Conservation (phyloP, 2,888 invertebrate genomes). For the Creontiades dilutus region DNA sequence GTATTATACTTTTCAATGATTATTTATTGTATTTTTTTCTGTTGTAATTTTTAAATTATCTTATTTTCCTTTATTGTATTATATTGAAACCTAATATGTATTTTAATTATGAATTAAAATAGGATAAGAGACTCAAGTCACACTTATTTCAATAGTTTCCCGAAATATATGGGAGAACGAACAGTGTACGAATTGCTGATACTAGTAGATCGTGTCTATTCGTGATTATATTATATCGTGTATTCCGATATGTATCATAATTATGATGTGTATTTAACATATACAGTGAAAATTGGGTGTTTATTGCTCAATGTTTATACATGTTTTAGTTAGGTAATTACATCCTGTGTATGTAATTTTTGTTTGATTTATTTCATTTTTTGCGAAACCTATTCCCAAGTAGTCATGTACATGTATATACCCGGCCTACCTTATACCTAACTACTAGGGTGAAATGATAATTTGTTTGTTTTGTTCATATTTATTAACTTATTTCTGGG, state of each 20-base stretch:
- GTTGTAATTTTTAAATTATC: neutral
- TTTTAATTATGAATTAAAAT: neutral
- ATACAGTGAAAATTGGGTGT: constrained; percentile 33
- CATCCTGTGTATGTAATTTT: constrained; percentile 4
- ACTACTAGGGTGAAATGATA: neutral
- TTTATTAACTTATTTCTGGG: constrained; percentile 3
- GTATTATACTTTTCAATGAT: constrained; percentile 35
- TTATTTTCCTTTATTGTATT: constrained; percentile 45
- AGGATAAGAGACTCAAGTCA: neutral
- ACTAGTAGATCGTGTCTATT: constrained; percentile 47
- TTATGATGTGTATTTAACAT: constrained; percentile 30
- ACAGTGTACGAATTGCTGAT: constrained; percentile 37
- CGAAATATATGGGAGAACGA: neutral
- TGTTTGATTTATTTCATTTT: neutral
- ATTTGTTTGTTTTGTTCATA: neutral
- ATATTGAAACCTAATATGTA: neutral
- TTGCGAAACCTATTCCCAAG: neutral
- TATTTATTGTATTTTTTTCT: constrained; percentile 53
- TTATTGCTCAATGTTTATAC: constrained; percentile 42
- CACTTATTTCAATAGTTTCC: neutral
- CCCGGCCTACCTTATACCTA: constrained; percentile 40
- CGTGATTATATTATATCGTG: neutral
- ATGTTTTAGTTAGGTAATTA: neutral
- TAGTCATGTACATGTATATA: constrained; percentile 40
- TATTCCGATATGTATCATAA: constrained; percentile 35